These are phyloP conservation scores for Telmatochromis sp. DNA, from an alignment of 2,113 vertebrate species.

Conservation along the genomic window DNA sequence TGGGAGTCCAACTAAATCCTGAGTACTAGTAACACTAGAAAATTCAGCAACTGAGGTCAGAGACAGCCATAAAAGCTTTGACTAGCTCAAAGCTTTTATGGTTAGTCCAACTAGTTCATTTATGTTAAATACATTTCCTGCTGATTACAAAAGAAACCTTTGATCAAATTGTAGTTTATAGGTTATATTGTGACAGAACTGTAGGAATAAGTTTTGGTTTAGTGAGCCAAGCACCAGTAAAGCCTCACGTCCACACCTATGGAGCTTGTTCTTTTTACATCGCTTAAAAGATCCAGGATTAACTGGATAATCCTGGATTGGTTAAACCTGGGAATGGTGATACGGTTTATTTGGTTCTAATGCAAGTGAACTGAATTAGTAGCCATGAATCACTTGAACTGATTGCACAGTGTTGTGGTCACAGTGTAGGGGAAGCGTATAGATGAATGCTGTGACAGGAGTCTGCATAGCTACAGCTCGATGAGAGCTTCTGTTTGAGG, in stretches of 20 bases:
- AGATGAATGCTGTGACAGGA: not conserved
- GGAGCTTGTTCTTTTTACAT: not conserved
- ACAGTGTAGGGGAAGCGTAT: not conserved
- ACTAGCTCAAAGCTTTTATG: not conserved
- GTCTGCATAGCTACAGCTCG: not conserved
- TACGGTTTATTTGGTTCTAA: not conserved
- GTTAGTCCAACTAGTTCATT: not conserved
- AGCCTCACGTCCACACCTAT: not conserved
- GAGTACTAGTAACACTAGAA: accelerated
- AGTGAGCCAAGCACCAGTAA: not conserved
- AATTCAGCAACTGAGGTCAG: not conserved
- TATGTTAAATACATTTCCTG: not conserved
- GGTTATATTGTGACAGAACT: not conserved
- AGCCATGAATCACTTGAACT: not conserved
- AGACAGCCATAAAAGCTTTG: not conserved
- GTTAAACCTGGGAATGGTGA: not conserved
- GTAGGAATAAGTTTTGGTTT: not conserved
- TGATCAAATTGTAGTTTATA: not conserved
- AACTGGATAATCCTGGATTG: not conserved
- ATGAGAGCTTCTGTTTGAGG: not conserved
- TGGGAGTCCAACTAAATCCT: not conserved
- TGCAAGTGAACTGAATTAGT: not conserved
- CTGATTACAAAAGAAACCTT: not conserved
- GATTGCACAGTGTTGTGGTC: not conserved
- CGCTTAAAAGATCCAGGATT: not conserved